These are phyloP conservation scores for Drosophila parvula DNA, from an alignment of 1,140 invertebrate genomes.

Conservation along the genomic window DNA sequence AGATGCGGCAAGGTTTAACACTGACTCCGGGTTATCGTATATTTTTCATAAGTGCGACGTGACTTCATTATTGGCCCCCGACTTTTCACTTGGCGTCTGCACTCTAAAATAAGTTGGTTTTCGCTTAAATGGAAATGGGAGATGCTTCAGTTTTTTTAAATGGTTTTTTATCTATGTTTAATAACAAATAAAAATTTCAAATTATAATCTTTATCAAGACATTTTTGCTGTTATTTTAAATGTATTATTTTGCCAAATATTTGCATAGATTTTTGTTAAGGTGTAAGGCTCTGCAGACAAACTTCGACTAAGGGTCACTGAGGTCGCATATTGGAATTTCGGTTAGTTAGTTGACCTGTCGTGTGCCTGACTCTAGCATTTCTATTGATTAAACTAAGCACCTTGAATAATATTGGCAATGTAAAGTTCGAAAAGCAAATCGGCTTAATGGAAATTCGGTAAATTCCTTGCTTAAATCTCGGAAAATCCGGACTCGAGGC, in stretches of 20 bases:
- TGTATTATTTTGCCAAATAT: background rate
- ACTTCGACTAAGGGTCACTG: conserved; percentile 6
- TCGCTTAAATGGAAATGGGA: too few relatives aligned
- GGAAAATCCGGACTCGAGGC: background rate
- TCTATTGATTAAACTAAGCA: conserved; percentile 56
- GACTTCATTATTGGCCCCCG: conserved; percentile 75
- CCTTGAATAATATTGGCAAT: conserved; percentile 37
- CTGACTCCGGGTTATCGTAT: conserved; percentile 70
- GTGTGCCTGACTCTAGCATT: conserved; percentile 19
- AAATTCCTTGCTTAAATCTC: background rate
- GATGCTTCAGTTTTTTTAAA: background rate
- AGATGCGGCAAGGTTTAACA: conserved; percentile 19
- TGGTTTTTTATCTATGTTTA: background rate
- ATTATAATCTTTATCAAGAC: background rate
- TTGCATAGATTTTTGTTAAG: background rate
- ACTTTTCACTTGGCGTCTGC: conserved; percentile 3
- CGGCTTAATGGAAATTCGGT: background rate
- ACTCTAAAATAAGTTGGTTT: conserved; percentile 3
- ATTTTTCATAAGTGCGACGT: conserved; percentile 82
- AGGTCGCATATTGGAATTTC: conserved; percentile 56
- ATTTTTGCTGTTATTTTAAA: background rate
- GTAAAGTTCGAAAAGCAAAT: conserved; percentile 27
- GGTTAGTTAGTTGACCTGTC: conserved; percentile 24
- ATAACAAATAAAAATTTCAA: background rate
- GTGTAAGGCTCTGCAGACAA: background rate